Evolutionary conservation across 2,888 invertebrate genomes (phyloP), one percentile per base, ranked within the genome.

Genomic region (Dryobotodes eremita): DNA sequence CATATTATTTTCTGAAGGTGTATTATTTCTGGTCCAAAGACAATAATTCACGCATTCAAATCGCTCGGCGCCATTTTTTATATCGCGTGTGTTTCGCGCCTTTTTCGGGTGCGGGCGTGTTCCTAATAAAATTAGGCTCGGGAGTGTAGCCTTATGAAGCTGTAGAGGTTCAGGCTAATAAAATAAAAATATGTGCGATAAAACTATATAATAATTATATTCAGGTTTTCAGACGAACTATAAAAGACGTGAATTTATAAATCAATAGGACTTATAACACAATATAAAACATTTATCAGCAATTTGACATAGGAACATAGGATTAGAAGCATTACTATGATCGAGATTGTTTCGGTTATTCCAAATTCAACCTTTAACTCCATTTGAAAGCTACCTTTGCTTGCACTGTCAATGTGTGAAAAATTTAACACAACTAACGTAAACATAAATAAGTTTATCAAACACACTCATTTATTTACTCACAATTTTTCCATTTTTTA

Each of bases 1-100:
- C 92, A 92, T 93, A 93, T 94, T 94, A 94, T 94, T 93, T 94
- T 95, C 91, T 94, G 89, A 94, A 94, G 93, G 95, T 94, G 93
- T 95, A 96, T 96, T 95, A 96, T 95, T 95, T 94, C 94, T 95
- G 92, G 94, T 95, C 94, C 94, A 95, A 96, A 95, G 94, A 96
- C 95, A 96, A 96, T 97, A 96, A 95, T 95, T 97, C 96, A 96
- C 96, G 96, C 96, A 96, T 96, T 96, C 96, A 96, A 96, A 96
- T 96, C 93, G 96, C 94, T 91, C 92, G 94, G 93, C 95, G 96
- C 96, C 95, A 96, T 96, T 96, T 97, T 96, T 97, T 97, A 96
- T 95, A 96, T 97, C 96, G 97, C 97, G 97, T 96, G 97, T 97
- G 97, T 95, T 96, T 96, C 96, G 96, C 96, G 96, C 96, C 96